Percentiles rank a stretch among this genome's conserved stretches.
Evolutionary conservation across 2,797 vertebrate genomes (phyloP).

Genomic region (Phoebastria nigripes): DNA sequence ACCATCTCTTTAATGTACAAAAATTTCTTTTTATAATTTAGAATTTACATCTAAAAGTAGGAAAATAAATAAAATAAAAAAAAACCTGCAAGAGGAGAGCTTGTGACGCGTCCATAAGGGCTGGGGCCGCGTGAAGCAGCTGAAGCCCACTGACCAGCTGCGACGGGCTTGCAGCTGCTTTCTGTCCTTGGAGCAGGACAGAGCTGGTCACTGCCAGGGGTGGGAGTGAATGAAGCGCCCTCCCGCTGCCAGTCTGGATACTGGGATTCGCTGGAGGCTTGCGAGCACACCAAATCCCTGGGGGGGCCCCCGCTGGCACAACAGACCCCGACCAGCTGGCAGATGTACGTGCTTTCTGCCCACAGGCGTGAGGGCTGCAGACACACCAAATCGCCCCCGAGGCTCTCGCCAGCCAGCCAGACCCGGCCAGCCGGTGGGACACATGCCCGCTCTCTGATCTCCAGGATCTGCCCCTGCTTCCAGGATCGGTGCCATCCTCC

Average conservation of each 20-base stretch:
- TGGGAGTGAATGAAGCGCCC: fast-evolving
- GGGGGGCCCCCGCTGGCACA: fast-evolving
- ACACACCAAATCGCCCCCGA: neutral
- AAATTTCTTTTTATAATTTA: neutral
- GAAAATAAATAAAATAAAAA: neutral
- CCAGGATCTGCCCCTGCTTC: neutral
- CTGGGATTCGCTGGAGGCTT: neutral
- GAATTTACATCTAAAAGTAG: neutral
- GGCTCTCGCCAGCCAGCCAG: fast-evolving
- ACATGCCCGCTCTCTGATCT: neutral
- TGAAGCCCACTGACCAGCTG: neutral
- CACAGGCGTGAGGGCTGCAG: neutral
- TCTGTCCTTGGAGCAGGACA: neutral
- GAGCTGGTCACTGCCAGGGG: neutral
- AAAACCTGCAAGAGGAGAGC: neutral
- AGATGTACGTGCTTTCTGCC: neutral
- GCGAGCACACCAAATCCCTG: neutral
- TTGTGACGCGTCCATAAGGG: fast-evolving
- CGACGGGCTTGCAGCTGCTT: neutral
- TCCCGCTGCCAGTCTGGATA: neutral
- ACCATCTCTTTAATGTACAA: neutral
- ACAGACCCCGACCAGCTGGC: neutral
- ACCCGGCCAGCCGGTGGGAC: neutral
- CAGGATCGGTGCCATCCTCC: neutral
- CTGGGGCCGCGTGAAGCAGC: neutral